phyloP scores from a whole-genome alignment of 2,797 vertebrate species.

The Pangasius macronema region DNA sequence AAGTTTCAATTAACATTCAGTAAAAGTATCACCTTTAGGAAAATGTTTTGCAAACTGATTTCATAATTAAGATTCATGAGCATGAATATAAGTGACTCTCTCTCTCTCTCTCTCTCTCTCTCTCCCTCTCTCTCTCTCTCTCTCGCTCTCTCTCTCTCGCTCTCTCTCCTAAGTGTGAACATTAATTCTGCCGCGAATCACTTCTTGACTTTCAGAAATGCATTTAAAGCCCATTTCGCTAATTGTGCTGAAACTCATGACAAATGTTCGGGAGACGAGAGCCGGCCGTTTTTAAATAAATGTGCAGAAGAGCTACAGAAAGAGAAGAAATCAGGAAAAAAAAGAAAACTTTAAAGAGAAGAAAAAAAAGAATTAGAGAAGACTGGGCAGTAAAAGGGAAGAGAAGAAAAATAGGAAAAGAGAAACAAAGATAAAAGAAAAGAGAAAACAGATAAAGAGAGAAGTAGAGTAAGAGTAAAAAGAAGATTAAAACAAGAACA shows the following conservation, averaged over 20 bases:
- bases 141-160: too few species aligned
- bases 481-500: not conserved
- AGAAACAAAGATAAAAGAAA: not conserved
- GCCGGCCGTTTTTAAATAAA: not conserved
- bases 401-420: not conserved
- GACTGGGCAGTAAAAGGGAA: not conserved
- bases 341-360: not conserved
- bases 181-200: not conserved
- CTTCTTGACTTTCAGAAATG: not conserved
- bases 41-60: conserved; percentile 8
- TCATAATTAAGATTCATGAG: conserved; percentile 23
- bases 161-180: not conserved
- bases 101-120: not conserved
- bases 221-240: conserved; percentile 13
- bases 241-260: not conserved
- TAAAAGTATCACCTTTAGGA: not conserved
- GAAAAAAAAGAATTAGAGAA: not conserved
- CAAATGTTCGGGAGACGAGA: not conserved
- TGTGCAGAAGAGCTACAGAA: not conserved
- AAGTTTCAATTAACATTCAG: conserved; percentile 7
- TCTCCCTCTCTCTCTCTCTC: not conserved
- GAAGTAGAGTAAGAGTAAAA: not conserved
- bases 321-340: not conserved
- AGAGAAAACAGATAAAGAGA: not conserved
- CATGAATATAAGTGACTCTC: not conserved